Percentiles rank a stretch among this genome's conserved stretches.
These are phyloP conservation scores for Sycophaga agraensis DNA, from an alignment of 1,140 invertebrate genomes.

Conservation along the genomic window DNA sequence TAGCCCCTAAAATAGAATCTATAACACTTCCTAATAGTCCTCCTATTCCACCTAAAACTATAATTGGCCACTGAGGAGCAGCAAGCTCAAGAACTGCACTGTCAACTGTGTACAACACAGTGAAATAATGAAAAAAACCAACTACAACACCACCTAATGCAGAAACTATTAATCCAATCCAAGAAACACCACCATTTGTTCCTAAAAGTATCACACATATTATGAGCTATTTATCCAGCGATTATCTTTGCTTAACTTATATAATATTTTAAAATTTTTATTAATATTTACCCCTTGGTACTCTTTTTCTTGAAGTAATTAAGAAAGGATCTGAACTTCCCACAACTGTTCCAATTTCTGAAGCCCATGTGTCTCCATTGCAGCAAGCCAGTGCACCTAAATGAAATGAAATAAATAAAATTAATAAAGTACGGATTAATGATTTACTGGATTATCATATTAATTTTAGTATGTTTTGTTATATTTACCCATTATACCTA, in stretches of 20 bases:
- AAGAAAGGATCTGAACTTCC: constrained; percentile 69
- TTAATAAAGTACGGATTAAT: too few species aligned
- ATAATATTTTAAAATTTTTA: too few species aligned
- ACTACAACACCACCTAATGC: constrained; percentile 73
- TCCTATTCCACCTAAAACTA: constrained; percentile 69
- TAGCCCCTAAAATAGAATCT: constrained; percentile 83
- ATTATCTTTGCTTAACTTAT: neutral
- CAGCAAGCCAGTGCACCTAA: constrained; percentile 76
- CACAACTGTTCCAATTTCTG: constrained; percentile 82
- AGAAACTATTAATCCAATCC: constrained; percentile 72
- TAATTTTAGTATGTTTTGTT: too few species aligned
- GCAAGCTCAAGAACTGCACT: constrained; percentile 60
- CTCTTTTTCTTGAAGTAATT: constrained; percentile 73
- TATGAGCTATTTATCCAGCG: neutral
- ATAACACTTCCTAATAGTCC: constrained; percentile 80
- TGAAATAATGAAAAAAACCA: constrained; percentile 74
- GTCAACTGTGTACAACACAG: constrained; percentile 67
- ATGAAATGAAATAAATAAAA: constrained; percentile 15
- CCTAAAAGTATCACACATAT: constrained; percentile 56
- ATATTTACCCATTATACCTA: constrained; percentile 72
- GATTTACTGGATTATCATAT: too few species aligned
- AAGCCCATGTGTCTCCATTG: constrained; percentile 91
- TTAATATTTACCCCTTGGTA: constrained; percentile 68
- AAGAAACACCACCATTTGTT: constrained; percentile 81
- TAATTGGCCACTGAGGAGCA: constrained; percentile 80